Evolutionary conservation across 2,113 vertebrate genomes (phyloP), one percentile per base, ranked within the genome.

Genomic region (Platichthys stellatus): DNA sequence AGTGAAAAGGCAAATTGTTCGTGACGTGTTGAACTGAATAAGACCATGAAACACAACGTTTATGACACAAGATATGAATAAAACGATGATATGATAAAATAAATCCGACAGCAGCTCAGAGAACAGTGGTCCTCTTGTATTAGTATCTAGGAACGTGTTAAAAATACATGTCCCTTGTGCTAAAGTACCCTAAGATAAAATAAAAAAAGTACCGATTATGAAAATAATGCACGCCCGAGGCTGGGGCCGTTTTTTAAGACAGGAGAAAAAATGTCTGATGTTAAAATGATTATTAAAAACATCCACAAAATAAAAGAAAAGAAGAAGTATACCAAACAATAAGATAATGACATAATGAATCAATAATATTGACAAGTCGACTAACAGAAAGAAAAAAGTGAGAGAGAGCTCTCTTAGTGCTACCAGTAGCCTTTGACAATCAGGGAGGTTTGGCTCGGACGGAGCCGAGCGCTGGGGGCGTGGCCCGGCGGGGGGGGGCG

Each of bases 351-450:
- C 78, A 83, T 74, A 76, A 84, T 89, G 53, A 87, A 81, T 90
- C 76, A 86, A 54, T 79, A 86, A 86, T 88, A 87, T 78, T 54
- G 85, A 88, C 81, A 86, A 74, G 85, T 87, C 82, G 86, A 86
- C 74, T 56, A 84, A 89, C 43, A 80, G 72, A 74, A 59, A 51
- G 59, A 38, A 15, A n/a, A n/a, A 7, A 31, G 31, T 1, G 7
- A 40, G n/a, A 63, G 51, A 80, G 65, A 72, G 72, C 82, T 88
- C 85, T 92, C 88, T 88, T 89, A 86, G 85, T 88, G 90, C 92
- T 93, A 92, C 92, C 91, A 91, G 90, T 91, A 93, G 93, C 91
- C 88, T 91, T 84, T 84, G 85, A 90, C 87, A 90, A 88, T 90
- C 82, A 78, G 86, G 86, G 83, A 90, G 84, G 85, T 87, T 87